Percentiles rank a stretch among this genome's conserved stretches.
These are phyloP conservation scores for Thunnus albacares DNA, from an alignment of 2,797 vertebrate species.

Conservation along the genomic window DNA sequence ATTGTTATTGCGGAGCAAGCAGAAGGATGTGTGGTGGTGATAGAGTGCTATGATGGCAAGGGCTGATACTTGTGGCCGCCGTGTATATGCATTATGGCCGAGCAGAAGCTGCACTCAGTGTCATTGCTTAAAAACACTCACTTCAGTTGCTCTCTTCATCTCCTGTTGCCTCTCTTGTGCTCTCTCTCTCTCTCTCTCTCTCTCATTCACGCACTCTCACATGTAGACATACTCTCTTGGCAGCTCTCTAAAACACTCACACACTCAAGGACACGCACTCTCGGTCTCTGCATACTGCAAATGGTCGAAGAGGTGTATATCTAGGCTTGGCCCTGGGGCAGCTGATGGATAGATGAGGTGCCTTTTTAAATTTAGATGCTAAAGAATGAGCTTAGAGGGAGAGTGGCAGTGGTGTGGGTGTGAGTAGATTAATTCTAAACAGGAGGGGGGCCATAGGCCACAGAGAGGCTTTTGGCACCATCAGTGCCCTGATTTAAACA, in stretches of 20 bases:
- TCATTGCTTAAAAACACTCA: conserved; percentile 59
- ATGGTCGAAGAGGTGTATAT: conserved; percentile 61
- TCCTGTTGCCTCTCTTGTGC: conserved; percentile 27
- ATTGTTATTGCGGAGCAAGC: conserved; percentile 71
- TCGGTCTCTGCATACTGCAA: conserved; percentile 35
- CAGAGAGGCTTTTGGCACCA: conserved; percentile 57
- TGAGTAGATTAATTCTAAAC: conserved; percentile 71
- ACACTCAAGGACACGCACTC: conserved; percentile 51
- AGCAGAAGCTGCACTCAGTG: conserved; percentile 60
- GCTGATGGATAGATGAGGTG: conserved; percentile 72
- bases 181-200: conserved; percentile 5
- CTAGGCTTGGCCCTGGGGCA: conserved; percentile 53
- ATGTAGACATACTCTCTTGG: conserved; percentile 46
- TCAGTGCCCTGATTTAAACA: conserved; percentile 72
- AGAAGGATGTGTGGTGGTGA: conserved; percentile 64
- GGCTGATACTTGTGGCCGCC: conserved; percentile 50
- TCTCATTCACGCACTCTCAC: conserved; percentile 22
- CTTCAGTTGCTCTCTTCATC: conserved; percentile 36
- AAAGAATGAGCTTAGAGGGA: conserved; percentile 64
- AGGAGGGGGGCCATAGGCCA: conserved; percentile 57
- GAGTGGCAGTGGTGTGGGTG: conserved; percentile 32
- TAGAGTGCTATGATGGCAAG: conserved; percentile 69
- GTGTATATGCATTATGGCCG: conserved; percentile 32
- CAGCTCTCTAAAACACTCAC: conserved; percentile 57
- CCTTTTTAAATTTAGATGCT: conserved; percentile 77